Evolutionary conservation across 2,888 invertebrate genomes (phyloP).

Genomic region (Trichogramma dendrolimi): DNA sequence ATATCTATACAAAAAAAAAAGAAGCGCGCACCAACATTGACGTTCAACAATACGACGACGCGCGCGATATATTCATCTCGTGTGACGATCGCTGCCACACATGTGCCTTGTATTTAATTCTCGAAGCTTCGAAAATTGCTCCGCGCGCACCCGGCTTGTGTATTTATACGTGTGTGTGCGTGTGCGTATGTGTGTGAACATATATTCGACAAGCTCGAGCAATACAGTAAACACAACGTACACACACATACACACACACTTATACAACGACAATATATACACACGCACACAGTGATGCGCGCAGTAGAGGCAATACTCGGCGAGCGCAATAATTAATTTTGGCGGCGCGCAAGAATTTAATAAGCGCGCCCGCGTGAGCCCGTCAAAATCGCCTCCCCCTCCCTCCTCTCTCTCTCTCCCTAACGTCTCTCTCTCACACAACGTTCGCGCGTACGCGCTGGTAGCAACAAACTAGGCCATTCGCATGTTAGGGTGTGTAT

Average conservation of each 20-base stretch:
- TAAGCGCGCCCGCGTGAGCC: conserved; percentile 16
- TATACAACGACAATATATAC: no score
- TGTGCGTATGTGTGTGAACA: neutral
- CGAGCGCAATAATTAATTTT: conserved; percentile 27
- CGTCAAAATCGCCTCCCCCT: no score
- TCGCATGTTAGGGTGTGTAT: neutral
- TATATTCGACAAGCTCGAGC: no score
- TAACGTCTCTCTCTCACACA: no score
- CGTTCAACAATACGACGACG: no score
- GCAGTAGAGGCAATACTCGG: neutral
- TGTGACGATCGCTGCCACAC: no score
- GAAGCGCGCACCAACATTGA: no score
- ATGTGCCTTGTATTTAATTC: no score
- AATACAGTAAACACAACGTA: neutral
- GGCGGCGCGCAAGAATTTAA: conserved; percentile 24
- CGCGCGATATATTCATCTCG: no score
- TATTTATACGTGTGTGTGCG: neutral
- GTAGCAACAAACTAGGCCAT: conserved; percentile 17
- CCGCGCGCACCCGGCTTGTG: neutral
- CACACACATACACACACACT: neutral
- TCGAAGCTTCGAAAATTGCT: conserved; percentile 7
- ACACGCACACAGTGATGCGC: no score
- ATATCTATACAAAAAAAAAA: no score
- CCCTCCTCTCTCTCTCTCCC: no score
- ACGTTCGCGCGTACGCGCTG: neutral